Evolutionary conservation across 1,140 invertebrate species (phyloP), one percentile per base, ranked within the genome.

Genomic region (Drosophila dunni): DNA sequence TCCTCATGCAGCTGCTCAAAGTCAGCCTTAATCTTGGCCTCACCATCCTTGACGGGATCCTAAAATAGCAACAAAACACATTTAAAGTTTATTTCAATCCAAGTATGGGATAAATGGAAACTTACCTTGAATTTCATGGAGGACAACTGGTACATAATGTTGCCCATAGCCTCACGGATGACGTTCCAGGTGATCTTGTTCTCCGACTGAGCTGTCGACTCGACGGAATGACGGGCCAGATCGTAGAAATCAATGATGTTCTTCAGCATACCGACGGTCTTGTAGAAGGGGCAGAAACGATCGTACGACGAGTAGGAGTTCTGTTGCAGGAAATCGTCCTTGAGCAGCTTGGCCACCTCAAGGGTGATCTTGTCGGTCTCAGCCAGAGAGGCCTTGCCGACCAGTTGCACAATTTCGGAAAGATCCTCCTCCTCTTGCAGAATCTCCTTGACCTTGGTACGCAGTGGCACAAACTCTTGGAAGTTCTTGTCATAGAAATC

Each of bases 401-500:
- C 99, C 71, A 99, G 94, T 92, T 99, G 99, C 78, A 99, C 99
- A 93, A 99, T 99, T 96, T 99, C 99, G 11, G 98, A 99, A 75
- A 99, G 93, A 94, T 99, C 99, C 93, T 99, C 99, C 94, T 99
- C 99, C 93, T 99, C 99, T 93, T 99, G 98, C 13, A 99, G 94
- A 92, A 99, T 99, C 93, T 99, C 98, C 93, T 98, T 98, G 33
- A 98, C 97, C 94, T 97, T 97, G 15, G 97, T 98, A 93, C 97
- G 95, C 45, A 97, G 93, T 9, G 98, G 96, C n/a, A 99, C 97
- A 93, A 99, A 99, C 91, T 99, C 99, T n/a, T 95, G 94, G 94
- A 97, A 99, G 94, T 99, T 98, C 94, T 99, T 99, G 89, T 99
- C 99, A 93, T 99, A 99, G 94, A 98, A 99, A 91, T 99, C 99